Percentiles rank a stretch among this genome's conserved stretches.
These are phyloP conservation scores for Podarcis cretensis DNA, from an alignment of 2,113 vertebrate species.

Conservation along the genomic window DNA sequence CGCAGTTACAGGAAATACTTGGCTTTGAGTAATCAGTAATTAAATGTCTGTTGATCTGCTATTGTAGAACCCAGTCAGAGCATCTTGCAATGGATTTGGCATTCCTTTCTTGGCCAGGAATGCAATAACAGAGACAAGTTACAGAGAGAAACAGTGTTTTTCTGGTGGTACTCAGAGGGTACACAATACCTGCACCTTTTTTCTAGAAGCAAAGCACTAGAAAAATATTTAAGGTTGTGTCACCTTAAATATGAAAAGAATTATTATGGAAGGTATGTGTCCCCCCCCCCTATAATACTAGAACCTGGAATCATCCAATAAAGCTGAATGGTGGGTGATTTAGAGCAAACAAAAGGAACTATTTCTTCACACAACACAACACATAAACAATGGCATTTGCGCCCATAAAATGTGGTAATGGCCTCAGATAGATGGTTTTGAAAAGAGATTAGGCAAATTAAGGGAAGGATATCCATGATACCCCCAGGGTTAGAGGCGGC, in stretches of 20 bases:
- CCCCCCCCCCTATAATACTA: background rate
- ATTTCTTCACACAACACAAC: no score
- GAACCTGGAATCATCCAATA: background rate
- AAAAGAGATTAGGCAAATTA: no score
- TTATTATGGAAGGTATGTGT: no score
- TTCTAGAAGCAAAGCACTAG: background rate
- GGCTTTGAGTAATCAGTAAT: slow-evolving; percentile 59
- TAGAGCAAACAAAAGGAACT: no score
- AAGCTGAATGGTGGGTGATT: background rate
- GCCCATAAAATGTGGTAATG: background rate
- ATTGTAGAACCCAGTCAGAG: background rate
- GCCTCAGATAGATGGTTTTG: background rate
- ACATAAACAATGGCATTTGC: no score
- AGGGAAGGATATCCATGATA: no score
- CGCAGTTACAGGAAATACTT: background rate
- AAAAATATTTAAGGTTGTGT: background rate
- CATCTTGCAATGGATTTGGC: background rate
- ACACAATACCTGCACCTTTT: no score
- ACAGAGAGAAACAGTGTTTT: background rate
- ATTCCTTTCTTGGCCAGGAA: background rate
- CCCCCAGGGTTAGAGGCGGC: no score
- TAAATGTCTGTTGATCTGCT: background rate
- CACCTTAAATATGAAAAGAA: no score
- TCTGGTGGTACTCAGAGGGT: no score
- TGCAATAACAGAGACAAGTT: background rate